Base-by-base conservation (phyloP, 2,797 vertebrate species). In the Apogon hyalosoma region DNA sequence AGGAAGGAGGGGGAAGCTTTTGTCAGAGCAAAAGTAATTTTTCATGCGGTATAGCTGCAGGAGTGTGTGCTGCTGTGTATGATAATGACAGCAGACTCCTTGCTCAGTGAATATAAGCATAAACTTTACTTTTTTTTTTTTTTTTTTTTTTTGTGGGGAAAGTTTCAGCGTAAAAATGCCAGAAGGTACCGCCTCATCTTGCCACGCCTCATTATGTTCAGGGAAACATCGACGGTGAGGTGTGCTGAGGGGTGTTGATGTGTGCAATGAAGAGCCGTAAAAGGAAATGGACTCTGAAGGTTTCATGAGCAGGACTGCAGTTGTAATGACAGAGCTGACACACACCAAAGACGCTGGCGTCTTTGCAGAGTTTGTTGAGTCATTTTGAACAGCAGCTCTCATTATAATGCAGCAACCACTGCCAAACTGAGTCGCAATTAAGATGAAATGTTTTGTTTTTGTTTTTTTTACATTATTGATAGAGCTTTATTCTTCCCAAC, bases 151-250 rank as follows among this genome's bases (percentile, higher is more conserved):
- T 5, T 33, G 31, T n/a, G 16, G 28, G 47, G 11, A 51, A 75
- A 74, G 33, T 84, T 69, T 73, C 21, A 11, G 43, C 8, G 8
- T 49, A 57, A 71, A 54, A 75, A 62, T 41, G 64, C 77, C 73
- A 74, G 73, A 77, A 72, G 83, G 66, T 68, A 33, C 36, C 46
- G 36, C 67, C 46, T 84, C 65, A 71, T 75, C 59, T 57, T 48
- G 67, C 69, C 33, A 50, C 39, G 6, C 54, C 40, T 82, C 82
- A 80, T 89, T 84, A 72, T 46, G 72, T 73, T 54, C 3, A 0
- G 65, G 55, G 65, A 69, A 66, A 58, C 24, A 0, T 53, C 24
- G 36, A 66, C 55, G 12, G 47, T 11, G 49, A 67, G 41, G 56
- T 16, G 52, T 3, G 11, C 33, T 19, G 49, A 60, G 51, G 3